These are phyloP conservation scores for Myzus persicae DNA, from an alignment of 1,140 invertebrate genomes.

Conservation along the genomic window DNA sequence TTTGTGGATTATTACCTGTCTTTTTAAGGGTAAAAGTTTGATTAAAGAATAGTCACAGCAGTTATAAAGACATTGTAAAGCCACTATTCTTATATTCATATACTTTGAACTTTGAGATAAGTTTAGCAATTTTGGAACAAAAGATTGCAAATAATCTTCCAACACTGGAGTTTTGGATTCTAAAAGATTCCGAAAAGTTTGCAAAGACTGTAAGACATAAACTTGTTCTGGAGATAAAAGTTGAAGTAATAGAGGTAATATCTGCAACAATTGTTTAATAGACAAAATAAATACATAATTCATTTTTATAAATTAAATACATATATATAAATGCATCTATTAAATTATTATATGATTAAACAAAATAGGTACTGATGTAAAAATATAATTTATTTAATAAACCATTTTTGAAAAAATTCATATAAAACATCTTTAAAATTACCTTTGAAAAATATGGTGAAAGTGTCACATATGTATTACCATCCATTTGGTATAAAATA, in stretches of 20 bases:
- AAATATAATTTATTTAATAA: neutral
- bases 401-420: neutral
- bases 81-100: slow-evolving; percentile 61
- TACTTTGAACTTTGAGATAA: slow-evolving; percentile 53
- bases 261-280: slow-evolving; percentile 66
- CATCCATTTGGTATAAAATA: slow-evolving; percentile 71
- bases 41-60: slow-evolving; percentile 59
- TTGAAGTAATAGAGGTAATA: slow-evolving; percentile 73
- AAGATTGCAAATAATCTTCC: slow-evolving; percentile 57
- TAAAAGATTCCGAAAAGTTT: slow-evolving; percentile 66
- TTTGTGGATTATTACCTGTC: slow-evolving; percentile 60
- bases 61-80: slow-evolving; percentile 62
- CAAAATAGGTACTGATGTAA: neutral
- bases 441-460: slow-evolving; percentile 72
- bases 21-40: slow-evolving; percentile 62
- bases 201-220: slow-evolving; percentile 69
- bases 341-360: neutral
- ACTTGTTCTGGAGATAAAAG: slow-evolving; percentile 71
- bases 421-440: slow-evolving; percentile 59
- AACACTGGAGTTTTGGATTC: slow-evolving; percentile 49
- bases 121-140: slow-evolving; percentile 57
- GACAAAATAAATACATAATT: neutral
- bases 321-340: neutral
- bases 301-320: no score
- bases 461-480: slow-evolving; percentile 70